phyloP scores from a whole-genome alignment of 2,888 invertebrate genomes.

The Diplolepis rosae region DNA sequence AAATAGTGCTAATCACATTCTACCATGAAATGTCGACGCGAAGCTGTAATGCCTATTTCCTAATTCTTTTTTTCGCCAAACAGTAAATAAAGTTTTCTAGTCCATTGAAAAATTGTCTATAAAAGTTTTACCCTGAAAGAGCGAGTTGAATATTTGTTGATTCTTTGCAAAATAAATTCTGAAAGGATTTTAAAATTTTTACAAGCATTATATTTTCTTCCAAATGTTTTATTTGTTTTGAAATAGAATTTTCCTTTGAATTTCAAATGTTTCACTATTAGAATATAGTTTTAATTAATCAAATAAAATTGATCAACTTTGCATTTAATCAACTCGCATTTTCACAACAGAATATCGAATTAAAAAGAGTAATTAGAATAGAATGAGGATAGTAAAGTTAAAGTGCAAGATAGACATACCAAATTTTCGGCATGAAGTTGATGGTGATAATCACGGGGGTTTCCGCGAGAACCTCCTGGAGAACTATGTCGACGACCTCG shows the following conservation, averaged over 20 bases:
- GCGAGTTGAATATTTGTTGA: background rate
- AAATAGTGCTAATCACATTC: constrained; percentile 5
- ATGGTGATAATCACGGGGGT: constrained; percentile 75
- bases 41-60: constrained; percentile 5
- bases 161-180: background rate
- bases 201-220: background rate
- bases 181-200: constrained; percentile 5
- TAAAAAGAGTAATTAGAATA: constrained; percentile 19
- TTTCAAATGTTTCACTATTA: no score
- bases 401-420: constrained; percentile 64
- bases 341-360: background rate
- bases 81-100: constrained; percentile 16
- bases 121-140: background rate
- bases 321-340: background rate
- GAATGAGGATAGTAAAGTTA: background rate
- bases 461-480: constrained; percentile 81
- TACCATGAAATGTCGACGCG: background rate
- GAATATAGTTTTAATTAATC: no score
- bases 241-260: background rate
- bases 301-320: no score
- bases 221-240: background rate
- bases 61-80: constrained; percentile 17
- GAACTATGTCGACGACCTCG: constrained; percentile 81
- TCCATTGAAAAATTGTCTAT: constrained; percentile 12
- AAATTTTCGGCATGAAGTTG: constrained; percentile 71